Base-by-base conservation (phyloP, 2,888 invertebrate species). In the Meteorus colon region DNA sequence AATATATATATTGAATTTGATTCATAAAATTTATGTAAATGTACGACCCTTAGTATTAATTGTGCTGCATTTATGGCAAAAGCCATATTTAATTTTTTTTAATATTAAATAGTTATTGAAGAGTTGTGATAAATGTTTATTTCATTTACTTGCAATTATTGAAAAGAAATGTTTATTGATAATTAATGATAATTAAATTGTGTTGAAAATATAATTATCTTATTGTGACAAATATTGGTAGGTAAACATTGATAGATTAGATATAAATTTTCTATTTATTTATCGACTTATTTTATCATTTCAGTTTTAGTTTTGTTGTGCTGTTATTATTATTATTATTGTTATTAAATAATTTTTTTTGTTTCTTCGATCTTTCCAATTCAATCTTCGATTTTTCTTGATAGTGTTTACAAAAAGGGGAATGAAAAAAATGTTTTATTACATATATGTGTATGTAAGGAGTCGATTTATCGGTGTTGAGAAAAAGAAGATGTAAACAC, bases 401-500 rank as follows among this genome's bases (percentile, higher is more conserved):
- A 27, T 29, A 27, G 14, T 60, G 14, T 60, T 60, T 60, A 14
- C 19, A 60, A 60, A 24, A 19, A 29, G 10, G 27, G 1, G 31
- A 31, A 29, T 2, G 24, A 29, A 76, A 67, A 71, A 72, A 66
- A 55, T 31, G 24, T 48, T 45, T 41, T 55, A 41, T 71, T 71
- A 55, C 48, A 27, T 19, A 8, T 10, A 55, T 55, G 27, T 41
- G n/a, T 41, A 51, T 19, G 34, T 29, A 48, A n/a, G 19, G 29
- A 48, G 51, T 45, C 63, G 70, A 69, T 69, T 74, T 71, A 74
- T 70, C 67, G 76, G 70, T 37, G 75, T 51, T 69, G 16, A 60
- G 67, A 72, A 67, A 74, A 66, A 69, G 71, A 74, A 71, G 75
- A 65, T 51, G 24, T 65, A 69, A 71, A 69, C 37, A 72, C 31